phyloP scores from a whole-genome alignment of 2,797 vertebrate species.

The Pseudochirops corinnae region DNA sequence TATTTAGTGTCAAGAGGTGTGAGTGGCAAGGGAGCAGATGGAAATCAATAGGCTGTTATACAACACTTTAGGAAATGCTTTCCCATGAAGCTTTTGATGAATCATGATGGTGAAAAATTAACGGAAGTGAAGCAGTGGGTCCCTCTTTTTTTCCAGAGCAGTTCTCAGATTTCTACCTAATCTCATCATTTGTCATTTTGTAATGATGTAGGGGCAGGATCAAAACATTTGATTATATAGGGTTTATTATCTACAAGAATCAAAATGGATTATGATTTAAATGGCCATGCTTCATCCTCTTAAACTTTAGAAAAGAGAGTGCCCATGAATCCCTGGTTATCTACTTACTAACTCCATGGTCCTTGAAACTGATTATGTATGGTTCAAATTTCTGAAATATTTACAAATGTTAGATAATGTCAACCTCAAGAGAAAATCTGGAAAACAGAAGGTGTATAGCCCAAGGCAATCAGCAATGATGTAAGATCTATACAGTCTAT shows the following conservation, averaged over 20 bases:
- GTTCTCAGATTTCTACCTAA: not conserved
- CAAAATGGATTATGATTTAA: slow-evolving; percentile 72
- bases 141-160: not conserved
- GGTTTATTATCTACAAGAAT: slow-evolving; percentile 56
- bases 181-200: slow-evolving; percentile 13
- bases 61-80: not conserved
- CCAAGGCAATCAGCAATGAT: slow-evolving; percentile 89
- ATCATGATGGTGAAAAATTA: not conserved
- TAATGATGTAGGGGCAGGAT: slow-evolving; percentile 4
- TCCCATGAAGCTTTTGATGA: not conserved
- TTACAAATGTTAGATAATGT: slow-evolving; percentile 92
- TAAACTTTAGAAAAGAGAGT: slow-evolving; percentile 63
- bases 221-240: slow-evolving; percentile 51
- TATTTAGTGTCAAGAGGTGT: slow-evolving; percentile 2
- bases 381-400: slow-evolving; percentile 90
- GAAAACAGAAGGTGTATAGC: slow-evolving; percentile 90
- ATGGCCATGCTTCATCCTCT: slow-evolving; percentile 58
- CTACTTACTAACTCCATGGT: slow-evolving; percentile 38
- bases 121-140: not conserved
- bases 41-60: not conserved
- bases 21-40: not conserved
- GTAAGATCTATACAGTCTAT: slow-evolving; percentile 90
- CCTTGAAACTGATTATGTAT: slow-evolving; percentile 69
- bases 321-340: slow-evolving; percentile 34
- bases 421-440: slow-evolving; percentile 87